Base-by-base conservation (phyloP, 2,113 vertebrate genomes). In the Antechinus flavipes region DNA sequence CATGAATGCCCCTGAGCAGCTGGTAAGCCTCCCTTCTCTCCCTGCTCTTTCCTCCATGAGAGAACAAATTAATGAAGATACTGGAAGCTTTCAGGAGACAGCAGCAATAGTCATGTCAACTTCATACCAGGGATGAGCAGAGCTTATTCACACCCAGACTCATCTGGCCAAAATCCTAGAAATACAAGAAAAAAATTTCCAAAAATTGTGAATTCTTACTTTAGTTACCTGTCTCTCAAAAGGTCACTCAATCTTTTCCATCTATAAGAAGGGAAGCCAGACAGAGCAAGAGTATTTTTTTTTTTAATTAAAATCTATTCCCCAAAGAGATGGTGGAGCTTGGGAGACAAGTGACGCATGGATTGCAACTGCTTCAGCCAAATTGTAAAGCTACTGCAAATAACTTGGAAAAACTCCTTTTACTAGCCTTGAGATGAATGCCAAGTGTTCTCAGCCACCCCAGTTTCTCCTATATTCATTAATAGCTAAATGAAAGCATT, bases 121-220 rank as follows among this genome's bases (percentile, higher is more conserved):
- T 52, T 92, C 91, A 4, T 46, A 7, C 91, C 12, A 93, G 89
- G 91, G 68, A 84, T 27, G 42, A 2, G 2, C 93, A 95, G 30
- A 46, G n/a, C 11, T 95, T 14, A 68, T 97, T 97, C 98, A 95
- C 53, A 89, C 55, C 92, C 96, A 92, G 58, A 54, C 35, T 96
- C 96, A 94, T 97, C 97, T 11, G 42, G 96, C 96, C 97, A 93
- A 96, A 56, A 95, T 96, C 93, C 94, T 95, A 93, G 42, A 97
- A 97, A 94, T 96, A 84, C 90, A 91, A 95, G 93, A 89, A 84
- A 97, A 76, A n/a, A 93, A 90, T 90, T 97, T 95, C 56, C 56
- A 95, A 97, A 94, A 90, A 53, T 95, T 97, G 95, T 0, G 35
- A 42, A 96, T 46, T 6, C 8, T 68, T 14, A 27, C 23, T 91